These are phyloP conservation scores for Leptoteleia sp. DNA, from an alignment of 1,140 invertebrate genomes.

Conservation along the genomic window DNA sequence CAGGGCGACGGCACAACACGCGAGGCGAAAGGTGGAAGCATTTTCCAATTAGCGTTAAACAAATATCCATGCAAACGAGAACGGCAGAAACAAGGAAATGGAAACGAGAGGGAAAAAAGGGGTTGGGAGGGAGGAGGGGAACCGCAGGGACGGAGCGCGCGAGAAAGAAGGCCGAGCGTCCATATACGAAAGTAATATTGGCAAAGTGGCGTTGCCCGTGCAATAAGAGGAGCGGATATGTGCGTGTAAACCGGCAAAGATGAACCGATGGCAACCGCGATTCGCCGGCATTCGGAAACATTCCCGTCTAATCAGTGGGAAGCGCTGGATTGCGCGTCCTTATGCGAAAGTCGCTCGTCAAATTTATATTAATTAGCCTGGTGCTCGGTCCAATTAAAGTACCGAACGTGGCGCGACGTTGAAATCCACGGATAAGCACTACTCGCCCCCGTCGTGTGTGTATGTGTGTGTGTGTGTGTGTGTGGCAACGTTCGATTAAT, in stretches of 20 bases:
- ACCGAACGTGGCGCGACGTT: too few species aligned
- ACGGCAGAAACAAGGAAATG: conserved; percentile 35
- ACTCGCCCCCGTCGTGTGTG: too few species aligned
- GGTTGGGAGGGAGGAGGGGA: conserved; percentile 25
- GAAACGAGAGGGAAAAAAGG: conserved; percentile 39
- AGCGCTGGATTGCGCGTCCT: neutral
- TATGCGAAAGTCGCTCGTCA: conserved; percentile 16
- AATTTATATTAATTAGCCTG: conserved; percentile 17
- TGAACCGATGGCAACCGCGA: conserved; percentile 45
- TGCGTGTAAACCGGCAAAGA: conserved; percentile 30
- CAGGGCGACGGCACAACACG: conserved; percentile 40
- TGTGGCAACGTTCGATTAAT: too few species aligned
- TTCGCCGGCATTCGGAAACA: conserved; percentile 15
- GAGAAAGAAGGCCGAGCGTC: conserved; percentile 11
- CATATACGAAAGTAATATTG: conserved; percentile 69
- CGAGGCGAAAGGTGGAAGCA: conserved; percentile 63
- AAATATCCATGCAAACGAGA: conserved; percentile 68
- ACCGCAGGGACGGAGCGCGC: conserved; percentile 26
- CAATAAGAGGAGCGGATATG: conserved; percentile 35
- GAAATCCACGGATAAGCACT: too few species aligned
- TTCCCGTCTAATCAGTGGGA: conserved; percentile 25
- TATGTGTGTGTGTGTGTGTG: too few species aligned
- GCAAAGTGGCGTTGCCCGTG: conserved; percentile 33
- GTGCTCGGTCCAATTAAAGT: too few species aligned
- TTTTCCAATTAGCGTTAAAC: conserved; percentile 73